Evolutionary conservation across 1,140 invertebrate genomes (phyloP).

Genomic region (Brachionus koreanus): DNA sequence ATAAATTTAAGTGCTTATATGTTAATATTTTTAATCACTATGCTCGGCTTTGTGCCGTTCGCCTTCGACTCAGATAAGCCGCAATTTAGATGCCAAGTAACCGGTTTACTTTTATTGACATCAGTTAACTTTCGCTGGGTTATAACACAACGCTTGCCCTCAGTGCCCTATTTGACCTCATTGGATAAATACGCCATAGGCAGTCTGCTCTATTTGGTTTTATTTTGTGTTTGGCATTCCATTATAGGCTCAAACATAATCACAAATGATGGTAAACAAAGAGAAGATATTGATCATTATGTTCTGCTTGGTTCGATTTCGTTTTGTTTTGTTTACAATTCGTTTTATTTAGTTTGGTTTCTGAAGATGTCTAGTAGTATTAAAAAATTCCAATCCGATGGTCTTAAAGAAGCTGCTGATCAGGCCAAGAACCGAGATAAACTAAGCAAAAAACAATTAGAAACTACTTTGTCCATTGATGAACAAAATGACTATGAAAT

Average conservation of each 20-base stretch:
- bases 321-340: conserved; percentile 32
- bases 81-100: conserved; percentile 42
- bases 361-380: conserved; percentile 35
- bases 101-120: conserved; percentile 35
- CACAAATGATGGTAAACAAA: background rate
- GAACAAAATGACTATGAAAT: conserved; percentile 25
- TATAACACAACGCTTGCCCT: conserved; percentile 32
- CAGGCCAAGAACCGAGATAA: background rate
- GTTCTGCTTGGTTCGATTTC: conserved; percentile 1
- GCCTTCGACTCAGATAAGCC: conserved; percentile 13
- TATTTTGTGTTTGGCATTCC: conserved; percentile 45
- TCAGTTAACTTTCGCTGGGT: conserved; percentile 44
- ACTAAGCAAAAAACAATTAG: background rate
- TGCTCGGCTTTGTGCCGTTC: conserved; percentile 35
- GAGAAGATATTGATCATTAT: conserved; percentile 21
- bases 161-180: conserved; percentile 37
- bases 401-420: background rate
- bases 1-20: conserved; percentile 24
- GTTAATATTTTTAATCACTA: conserved; percentile 40
- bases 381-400: conserved; percentile 19
- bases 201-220: conserved; percentile 32
- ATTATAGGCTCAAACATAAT: conserved; percentile 41
- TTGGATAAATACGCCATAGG: conserved; percentile 42
- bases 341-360: conserved; percentile 32
- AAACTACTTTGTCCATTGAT: background rate